Base-by-base conservation (phyloP, 2,797 vertebrate genomes). In the Peromyscus nudipes region DNA sequence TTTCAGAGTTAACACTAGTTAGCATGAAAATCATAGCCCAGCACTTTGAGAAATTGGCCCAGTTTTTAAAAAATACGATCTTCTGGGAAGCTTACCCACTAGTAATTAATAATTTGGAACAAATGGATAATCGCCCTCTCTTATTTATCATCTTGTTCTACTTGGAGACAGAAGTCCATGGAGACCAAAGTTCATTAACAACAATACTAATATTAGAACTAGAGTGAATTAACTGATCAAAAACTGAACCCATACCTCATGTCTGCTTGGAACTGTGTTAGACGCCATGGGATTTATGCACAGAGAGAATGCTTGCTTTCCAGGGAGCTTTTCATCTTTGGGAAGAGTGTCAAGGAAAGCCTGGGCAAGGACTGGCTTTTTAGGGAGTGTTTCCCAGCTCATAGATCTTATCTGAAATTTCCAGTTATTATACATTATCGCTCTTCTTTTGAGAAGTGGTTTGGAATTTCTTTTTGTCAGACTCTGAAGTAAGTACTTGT, bases 41-140 rank as follows among this genome's bases (percentile, higher is more conserved):
- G 57, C 4, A 49, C 43, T 11, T 34, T 75, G 91, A 49, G 95
- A 95, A 94, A 76, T 57, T 79, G 40, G 52, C 37, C 7, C 67
- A 83, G 4, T 93, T 31, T 92, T 82, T 31, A 17, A 40, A 29
- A 94, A 88, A 76, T 16, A 34, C 40, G 27, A 52, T 83, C 16
- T 85, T 93, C 95, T 94, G 82, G 77, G 81, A 93, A 87, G 67
- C 37, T 71, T 27, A 89, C 55, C 57, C 21, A 60, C 60, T 64
- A 69, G 65, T 96, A 96, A 84, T 62, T 97, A 92, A 71, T 85
- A 87, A 62, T 95, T 93, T 76, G 25, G 62, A 80, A 60, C 21
- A 96, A 85, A 49, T 91, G 84, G 46, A 65, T 95, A 89, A 49
- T 95, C 4, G 57, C 62, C 34, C 7, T 96, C 31, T n/a, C 9